These are phyloP conservation scores for Micrasema minimum DNA, from an alignment of 1,140 invertebrate genomes.

Conservation along the genomic window DNA sequence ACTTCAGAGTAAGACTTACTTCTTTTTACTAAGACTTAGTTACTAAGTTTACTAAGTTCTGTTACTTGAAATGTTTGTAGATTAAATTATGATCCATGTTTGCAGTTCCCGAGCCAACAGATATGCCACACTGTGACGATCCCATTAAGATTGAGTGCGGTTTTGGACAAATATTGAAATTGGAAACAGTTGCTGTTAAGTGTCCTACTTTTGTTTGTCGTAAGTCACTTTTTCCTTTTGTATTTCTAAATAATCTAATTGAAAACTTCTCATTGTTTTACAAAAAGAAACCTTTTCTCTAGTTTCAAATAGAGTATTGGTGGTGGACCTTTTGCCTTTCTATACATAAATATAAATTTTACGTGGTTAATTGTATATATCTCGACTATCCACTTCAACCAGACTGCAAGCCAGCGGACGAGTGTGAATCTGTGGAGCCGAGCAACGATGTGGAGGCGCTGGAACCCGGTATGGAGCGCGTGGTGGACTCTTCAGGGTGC, in stretches of 20 bases:
- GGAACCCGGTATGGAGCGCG: conserved; percentile 70
- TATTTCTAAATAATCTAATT: neutral
- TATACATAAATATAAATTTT: no score
- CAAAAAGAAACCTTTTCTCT: no score
- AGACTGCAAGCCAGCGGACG: conserved; percentile 77
- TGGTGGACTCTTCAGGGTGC: conserved; percentile 73
- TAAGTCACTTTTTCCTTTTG: conserved; percentile 57
- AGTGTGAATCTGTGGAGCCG: conserved; percentile 69
- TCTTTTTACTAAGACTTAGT: no score
- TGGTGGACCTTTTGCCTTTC: no score
- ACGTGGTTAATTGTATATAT: no score
- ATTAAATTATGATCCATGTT: no score
- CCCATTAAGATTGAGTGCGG: conserved; percentile 75
- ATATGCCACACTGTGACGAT: conserved; percentile 68
- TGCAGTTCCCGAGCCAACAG: conserved; percentile 67
- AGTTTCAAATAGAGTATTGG: no score
- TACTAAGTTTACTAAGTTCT: no score
- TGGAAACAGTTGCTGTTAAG: conserved; percentile 68
- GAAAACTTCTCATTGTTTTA: conserved; percentile 26
- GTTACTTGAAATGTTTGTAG: no score
- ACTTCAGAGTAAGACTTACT: no score
- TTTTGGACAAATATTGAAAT: conserved; percentile 75
- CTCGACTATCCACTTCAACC: no score
- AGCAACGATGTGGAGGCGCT: conserved; percentile 62
- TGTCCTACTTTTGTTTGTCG: conserved; percentile 78